Evolutionary conservation across 2,113 vertebrate genomes (phyloP), one percentile per base, ranked within the genome.

Genomic region (Cyanoramphus novaezelandiae): DNA sequence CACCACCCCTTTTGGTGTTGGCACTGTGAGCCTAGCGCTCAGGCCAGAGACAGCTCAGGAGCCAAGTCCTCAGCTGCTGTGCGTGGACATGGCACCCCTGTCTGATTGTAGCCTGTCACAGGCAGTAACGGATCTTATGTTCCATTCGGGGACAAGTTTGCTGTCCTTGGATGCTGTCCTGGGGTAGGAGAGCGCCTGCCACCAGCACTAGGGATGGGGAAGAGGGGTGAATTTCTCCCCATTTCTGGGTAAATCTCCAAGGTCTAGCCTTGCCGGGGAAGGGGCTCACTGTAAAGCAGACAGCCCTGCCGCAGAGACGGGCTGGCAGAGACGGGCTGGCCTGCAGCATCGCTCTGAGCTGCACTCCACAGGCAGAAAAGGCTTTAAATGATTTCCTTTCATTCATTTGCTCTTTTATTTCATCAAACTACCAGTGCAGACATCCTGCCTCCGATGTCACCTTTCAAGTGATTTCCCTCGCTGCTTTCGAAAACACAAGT

Each of bases 401-500:
- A 29, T 80, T 62, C 7, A 1, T 76, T 93, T 85, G 18, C 86
- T 92, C 82, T 80, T 93, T 70, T 86, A 63, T 95, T 90, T 88
- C 82, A 79, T 76, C 92, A 33, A 93, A 52, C 65, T 49, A 53
- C 41, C 72, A 71, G 76, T 0, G 5, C 88, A 86, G 83, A 7
- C 91, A 82, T 82, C 75, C 63, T 50, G 44, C 82, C 91, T 67
- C 83, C 0, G 6, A 44, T 62, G 87, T 72, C 1, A 10, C 88
- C 88, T 96, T 93, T 83, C 71, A 90, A 86, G 91, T 86, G 68
- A 93, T 97, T 94, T 96, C 94, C 93, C 94, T 77, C 0, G 8
- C 71, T 3, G 21, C 92, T 90, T 90, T 50, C 0, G 0, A 79
- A 88, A 90, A 88, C 60, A 47, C 7, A 20, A 80, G 57, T 81